Evolutionary conservation across 2,113 vertebrate species (phyloP).

Genomic region (Petrocephalus zakoni): DNA sequence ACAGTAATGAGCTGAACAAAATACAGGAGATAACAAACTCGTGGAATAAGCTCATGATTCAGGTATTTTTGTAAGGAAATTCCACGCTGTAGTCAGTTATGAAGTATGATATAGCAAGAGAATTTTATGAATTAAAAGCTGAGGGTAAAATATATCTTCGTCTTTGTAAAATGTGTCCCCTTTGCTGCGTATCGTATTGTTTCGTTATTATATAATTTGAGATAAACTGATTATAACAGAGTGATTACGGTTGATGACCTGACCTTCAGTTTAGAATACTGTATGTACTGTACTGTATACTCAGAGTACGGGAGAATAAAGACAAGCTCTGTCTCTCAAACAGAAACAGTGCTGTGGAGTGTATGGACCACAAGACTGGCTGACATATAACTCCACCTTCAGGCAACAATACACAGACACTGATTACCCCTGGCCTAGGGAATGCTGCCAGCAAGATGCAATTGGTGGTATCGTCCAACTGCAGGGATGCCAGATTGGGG

Average conservation of each 20-base stretch:
- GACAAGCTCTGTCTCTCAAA: background rate
- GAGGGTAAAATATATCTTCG: background rate
- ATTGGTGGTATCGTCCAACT: background rate
- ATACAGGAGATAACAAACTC: slow-evolving; percentile 16
- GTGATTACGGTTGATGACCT: background rate
- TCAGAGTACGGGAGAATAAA: background rate
- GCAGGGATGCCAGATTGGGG: slow-evolving; percentile 19
- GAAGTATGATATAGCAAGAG: background rate
- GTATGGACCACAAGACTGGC: slow-evolving; percentile 27
- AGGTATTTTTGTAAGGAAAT: slow-evolving; percentile 11
- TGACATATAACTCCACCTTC: slow-evolving; percentile 25
- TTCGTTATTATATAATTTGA: background rate
- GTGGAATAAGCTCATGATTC: slow-evolving; percentile 23
- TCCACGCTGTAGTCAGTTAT: background rate
- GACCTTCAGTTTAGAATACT: background rate
- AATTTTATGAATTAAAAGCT: background rate
- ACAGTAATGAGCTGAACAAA: slow-evolving; percentile 9
- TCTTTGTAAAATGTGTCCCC: background rate
- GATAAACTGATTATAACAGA: background rate
- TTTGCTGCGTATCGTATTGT: background rate
- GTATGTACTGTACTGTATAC: background rate
- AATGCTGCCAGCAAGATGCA: slow-evolving; percentile 19
- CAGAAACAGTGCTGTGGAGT: slow-evolving; percentile 24
- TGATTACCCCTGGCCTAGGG: slow-evolving; percentile 25
- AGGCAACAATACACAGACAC: slow-evolving; percentile 18